phyloP scores from a whole-genome alignment of 2,113 vertebrate genomes.

The Panurus biarmicus region DNA sequence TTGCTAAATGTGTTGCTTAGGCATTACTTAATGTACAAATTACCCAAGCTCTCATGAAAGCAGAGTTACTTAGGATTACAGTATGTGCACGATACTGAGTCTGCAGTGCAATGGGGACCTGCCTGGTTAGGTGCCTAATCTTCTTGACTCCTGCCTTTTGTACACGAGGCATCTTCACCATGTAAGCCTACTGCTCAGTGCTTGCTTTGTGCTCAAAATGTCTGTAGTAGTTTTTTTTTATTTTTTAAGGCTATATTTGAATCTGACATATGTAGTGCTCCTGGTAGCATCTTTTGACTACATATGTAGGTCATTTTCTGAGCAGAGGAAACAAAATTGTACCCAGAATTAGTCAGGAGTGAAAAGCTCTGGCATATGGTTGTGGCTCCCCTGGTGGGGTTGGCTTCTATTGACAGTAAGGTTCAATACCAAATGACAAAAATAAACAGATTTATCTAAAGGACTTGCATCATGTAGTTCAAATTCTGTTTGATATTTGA shows the following conservation, averaged over 20 bases:
- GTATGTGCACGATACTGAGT: neutral
- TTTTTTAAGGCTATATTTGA: neutral
- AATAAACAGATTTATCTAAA: neutral
- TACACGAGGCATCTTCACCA: neutral
- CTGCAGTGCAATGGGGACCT: neutral
- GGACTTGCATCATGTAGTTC: neutral
- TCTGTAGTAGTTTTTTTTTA: neutral
- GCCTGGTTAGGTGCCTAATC: neutral
- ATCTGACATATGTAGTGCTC: neutral
- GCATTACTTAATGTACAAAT: neutral
- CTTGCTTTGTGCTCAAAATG: neutral
- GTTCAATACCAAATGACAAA: neutral
- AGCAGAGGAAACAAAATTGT: neutral
- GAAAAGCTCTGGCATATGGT: neutral
- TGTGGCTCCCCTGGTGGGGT: neutral
- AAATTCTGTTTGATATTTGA: neutral
- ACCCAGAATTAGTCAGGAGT: neutral
- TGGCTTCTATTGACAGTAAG: neutral
- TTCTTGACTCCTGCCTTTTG: neutral
- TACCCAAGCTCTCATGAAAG: neutral
- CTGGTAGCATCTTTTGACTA: conserved; percentile 1
- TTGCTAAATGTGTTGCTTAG: neutral
- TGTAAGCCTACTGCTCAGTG: neutral
- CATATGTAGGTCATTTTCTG: conserved; percentile 29
- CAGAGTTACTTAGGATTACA: neutral